phyloP scores from a whole-genome alignment of 2,888 invertebrate species.

The Eupithecia pulchellata region DNA sequence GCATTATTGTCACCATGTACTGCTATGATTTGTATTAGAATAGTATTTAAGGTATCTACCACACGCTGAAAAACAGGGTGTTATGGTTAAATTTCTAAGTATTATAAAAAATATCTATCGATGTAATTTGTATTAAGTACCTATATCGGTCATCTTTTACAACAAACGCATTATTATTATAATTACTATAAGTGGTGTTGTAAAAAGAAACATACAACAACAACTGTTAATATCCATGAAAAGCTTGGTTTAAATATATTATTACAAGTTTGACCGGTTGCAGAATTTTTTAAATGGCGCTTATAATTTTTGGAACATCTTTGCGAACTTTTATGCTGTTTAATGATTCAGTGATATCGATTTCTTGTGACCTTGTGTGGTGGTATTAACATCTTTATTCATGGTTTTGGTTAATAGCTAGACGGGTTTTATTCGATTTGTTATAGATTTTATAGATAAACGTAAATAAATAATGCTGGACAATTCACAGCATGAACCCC shows the following conservation, averaged over 20 bases:
- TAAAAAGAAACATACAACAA: conserved; percentile 40
- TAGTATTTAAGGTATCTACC: no score
- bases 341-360: not conserved
- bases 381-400: conserved; percentile 21
- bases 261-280: conserved; percentile 39
- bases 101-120: no score
- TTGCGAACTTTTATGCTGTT: not conserved
- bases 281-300: conserved; percentile 16
- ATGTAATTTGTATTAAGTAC: no score
- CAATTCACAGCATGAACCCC: no score
- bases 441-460: not conserved
- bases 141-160: no score
- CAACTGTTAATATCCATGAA: conserved; percentile 14
- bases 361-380: conserved; percentile 18
- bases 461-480: no score
- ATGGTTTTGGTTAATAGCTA: not conserved
- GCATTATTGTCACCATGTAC: no score
- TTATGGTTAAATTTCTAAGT: no score
- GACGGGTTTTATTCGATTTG: not conserved
- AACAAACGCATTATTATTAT: not conserved
- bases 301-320: conserved; percentile 1
- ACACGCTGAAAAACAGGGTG: no score
- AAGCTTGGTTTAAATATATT: not conserved
- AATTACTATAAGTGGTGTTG: not conserved
- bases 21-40: no score